Evolutionary conservation across 2,797 vertebrate species (phyloP).

Genomic region (Sus cebifrons): DNA sequence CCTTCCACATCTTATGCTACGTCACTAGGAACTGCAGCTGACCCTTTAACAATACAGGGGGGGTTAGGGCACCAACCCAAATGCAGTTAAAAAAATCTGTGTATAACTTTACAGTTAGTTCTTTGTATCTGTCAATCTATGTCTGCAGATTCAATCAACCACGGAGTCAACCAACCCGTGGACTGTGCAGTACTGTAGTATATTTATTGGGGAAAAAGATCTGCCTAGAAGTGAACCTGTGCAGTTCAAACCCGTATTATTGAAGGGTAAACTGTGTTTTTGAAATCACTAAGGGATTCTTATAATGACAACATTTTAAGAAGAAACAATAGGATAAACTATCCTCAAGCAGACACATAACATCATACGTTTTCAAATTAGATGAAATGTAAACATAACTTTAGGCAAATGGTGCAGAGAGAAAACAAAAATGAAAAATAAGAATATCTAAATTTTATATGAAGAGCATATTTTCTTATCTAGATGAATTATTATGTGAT

Average conservation of each 20-base stretch:
- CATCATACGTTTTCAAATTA: conserved; percentile 23
- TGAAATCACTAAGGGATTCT: not conserved
- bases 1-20: not conserved
- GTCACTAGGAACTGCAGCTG: not conserved
- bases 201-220: not conserved
- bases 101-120: not conserved
- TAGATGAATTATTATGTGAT: not conserved
- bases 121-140: not conserved
- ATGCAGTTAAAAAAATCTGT: not conserved
- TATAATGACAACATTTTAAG: conserved; percentile 39
- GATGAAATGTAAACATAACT: conserved; percentile 54
- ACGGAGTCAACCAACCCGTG: not conserved
- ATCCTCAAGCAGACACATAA: not conserved
- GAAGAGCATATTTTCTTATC: not conserved
- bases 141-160: not conserved
- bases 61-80: not conserved
- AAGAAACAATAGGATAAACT: conserved; percentile 35
- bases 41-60: not conserved
- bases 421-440: conserved; percentile 8
- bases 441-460: conserved; percentile 3
- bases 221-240: not conserved
- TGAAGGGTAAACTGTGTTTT: not conserved
- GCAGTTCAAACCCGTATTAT: not conserved
- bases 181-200: not conserved
- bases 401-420: not conserved